Conservation (phyloP, 2,113 vertebrate genomes). For the Elephas maximus region DNA sequence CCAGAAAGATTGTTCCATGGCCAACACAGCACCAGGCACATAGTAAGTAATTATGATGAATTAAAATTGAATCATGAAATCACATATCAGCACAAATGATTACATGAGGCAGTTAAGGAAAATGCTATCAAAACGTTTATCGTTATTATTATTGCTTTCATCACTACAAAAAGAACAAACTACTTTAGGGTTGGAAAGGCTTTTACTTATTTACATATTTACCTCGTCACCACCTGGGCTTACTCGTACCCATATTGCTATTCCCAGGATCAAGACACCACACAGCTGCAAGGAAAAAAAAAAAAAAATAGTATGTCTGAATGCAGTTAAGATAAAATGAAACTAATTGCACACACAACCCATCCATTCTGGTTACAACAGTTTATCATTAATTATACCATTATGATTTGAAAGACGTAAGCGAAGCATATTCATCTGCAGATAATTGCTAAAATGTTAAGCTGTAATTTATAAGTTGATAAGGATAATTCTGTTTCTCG, state of each 20-base stretch:
- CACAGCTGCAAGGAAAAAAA: conserved; percentile 88
- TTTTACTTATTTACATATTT: conserved; percentile 69
- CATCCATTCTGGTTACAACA: neutral
- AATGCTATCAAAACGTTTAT: neutral
- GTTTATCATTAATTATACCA: neutral
- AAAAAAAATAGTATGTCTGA: neutral
- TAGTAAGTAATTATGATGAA: neutral
- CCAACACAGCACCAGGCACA: neutral
- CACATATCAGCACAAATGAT: neutral
- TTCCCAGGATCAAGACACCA: conserved; percentile 91
- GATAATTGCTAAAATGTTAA: neutral
- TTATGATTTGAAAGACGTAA: neutral
- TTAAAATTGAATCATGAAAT: conserved; percentile 1
- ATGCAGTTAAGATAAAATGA: neutral
- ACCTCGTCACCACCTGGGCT: conserved; percentile 84
- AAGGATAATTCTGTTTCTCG: conserved; percentile 8
- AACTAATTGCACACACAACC: neutral
- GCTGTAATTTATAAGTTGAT: neutral
- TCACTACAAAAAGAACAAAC: neutral
- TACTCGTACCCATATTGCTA: conserved; percentile 92
- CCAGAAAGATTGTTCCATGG: neutral
- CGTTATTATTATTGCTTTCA: neutral
- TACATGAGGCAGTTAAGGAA: neutral
- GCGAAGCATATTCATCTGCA: neutral
- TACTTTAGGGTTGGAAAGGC: neutral